Evolutionary conservation across 2,797 vertebrate species (phyloP).

Genomic region (Cyclopterus lumpus): DNA sequence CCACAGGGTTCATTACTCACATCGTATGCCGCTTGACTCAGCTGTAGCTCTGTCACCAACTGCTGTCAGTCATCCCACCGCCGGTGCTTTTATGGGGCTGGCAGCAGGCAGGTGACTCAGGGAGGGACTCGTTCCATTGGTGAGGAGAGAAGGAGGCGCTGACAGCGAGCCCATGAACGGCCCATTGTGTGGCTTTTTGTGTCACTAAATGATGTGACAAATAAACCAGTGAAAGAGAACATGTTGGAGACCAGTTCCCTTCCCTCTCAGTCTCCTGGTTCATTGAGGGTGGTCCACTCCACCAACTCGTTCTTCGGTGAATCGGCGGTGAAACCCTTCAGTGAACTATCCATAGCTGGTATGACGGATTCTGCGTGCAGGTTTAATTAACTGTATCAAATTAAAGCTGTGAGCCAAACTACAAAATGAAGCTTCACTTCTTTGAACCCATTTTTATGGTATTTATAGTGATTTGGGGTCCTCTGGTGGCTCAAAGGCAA

Average conservation of each 20-base stretch:
- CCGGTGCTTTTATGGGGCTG: slow-evolving; percentile 38
- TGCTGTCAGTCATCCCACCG: slow-evolving; percentile 45
- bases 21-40: slow-evolving; percentile 14
- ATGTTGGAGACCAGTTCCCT: neutral
- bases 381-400: neutral
- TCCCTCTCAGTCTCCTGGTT: neutral
- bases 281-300: neutral
- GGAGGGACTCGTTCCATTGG: slow-evolving; percentile 53
- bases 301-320: slow-evolving; percentile 7
- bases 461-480: neutral
- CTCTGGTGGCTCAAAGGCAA: neutral
- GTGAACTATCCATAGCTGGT: neutral
- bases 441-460: neutral
- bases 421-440: neutral
- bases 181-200: slow-evolving; percentile 27
- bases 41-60: slow-evolving; percentile 35
- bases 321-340: slow-evolving; percentile 14
- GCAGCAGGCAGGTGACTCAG: slow-evolving; percentile 28
- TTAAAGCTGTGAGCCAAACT: neutral
- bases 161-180: slow-evolving; percentile 21
- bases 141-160: slow-evolving; percentile 53
- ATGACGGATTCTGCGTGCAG: neutral
- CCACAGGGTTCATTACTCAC: slow-evolving; percentile 43
- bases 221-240: neutral
- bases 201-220: neutral